Evolutionary conservation across 2,888 invertebrate species (phyloP), one percentile per base, ranked within the genome.

Genomic region (Exephanes ischioxanthus): DNA sequence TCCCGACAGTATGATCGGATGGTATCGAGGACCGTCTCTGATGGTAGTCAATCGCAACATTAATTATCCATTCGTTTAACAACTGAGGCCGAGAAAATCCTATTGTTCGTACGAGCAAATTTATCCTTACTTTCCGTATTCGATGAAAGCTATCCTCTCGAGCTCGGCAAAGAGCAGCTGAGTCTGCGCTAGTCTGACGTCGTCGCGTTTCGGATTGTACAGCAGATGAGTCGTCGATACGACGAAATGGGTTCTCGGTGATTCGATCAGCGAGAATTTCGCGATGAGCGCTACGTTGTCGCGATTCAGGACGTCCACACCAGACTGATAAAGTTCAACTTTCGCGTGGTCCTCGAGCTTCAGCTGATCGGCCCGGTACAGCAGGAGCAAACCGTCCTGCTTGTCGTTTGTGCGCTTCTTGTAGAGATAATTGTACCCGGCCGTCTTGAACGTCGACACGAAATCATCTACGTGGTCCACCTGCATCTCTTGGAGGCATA

Each of bases 141-240:
- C 89, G 58, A 94, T 93, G 90, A 95, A 96, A 0, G 98, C 96
- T 88, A 98, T 95, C 89, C 97, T 95, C 88, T 98, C 97, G 4
- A 99, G 94, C 94, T 98, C 98, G 0, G 98, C 96, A 14, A 99
- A 94, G 9, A 99, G 94, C 51, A 98, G 93, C 90, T 97, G 97
- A 55, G 97, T 95, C 94, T 99, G 99, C 0, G 98, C 98, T 45
- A 99, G 94, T 88, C 99, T 96, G 0, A 99, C 96, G 93, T 99
- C 99, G 26, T 97, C 96, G 55, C 99, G 95, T 88, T 95, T 96
- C 0, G 98, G 98, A 95, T 99, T 99, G 94, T 97, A 99, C 11
- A 99, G 94, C 67, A 99, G 95, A 94, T 99, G 99, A 0, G 99
- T 99, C 14, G 98, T 99, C 3, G 98, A 98, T 0, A 99, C 96